phyloP scores from a whole-genome alignment of 2,113 vertebrate genomes.

The Geothlypis trichas region DNA sequence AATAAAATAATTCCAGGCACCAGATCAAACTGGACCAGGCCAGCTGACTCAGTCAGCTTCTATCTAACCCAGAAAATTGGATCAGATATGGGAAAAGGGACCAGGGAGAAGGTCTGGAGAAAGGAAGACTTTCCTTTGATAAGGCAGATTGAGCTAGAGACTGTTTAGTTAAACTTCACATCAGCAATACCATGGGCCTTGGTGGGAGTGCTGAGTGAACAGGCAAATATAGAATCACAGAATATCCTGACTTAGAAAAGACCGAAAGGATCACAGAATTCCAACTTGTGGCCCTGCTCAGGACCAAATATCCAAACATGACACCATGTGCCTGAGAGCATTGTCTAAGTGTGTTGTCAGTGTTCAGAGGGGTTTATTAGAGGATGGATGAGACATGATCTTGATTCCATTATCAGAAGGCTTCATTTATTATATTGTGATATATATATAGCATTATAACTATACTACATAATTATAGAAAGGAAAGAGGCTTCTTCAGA shows the following conservation, averaged over 20 bases:
- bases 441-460: too few relatives aligned
- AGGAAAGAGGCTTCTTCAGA: too few relatives aligned
- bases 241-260: not conserved
- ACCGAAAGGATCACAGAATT: not conserved
- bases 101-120: not conserved
- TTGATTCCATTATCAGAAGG: too few relatives aligned
- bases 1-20: not conserved
- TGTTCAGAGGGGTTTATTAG: too few relatives aligned
- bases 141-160: not conserved
- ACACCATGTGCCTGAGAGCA: not conserved
- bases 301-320: not conserved
- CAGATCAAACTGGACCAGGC: not conserved
- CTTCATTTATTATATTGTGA: too few relatives aligned
- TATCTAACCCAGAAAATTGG: not conserved
- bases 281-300: not conserved
- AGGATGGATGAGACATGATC: too few relatives aligned
- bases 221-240: not conserved
- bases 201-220: not conserved
- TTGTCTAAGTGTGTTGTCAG: not conserved
- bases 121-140: not conserved
- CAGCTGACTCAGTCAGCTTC: not conserved
- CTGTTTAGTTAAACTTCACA: not conserved
- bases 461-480: too few relatives aligned
- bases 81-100: not conserved
- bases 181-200: not conserved